phyloP scores from a whole-genome alignment of 2,113 vertebrate genomes.

The Gambusia affinis region DNA sequence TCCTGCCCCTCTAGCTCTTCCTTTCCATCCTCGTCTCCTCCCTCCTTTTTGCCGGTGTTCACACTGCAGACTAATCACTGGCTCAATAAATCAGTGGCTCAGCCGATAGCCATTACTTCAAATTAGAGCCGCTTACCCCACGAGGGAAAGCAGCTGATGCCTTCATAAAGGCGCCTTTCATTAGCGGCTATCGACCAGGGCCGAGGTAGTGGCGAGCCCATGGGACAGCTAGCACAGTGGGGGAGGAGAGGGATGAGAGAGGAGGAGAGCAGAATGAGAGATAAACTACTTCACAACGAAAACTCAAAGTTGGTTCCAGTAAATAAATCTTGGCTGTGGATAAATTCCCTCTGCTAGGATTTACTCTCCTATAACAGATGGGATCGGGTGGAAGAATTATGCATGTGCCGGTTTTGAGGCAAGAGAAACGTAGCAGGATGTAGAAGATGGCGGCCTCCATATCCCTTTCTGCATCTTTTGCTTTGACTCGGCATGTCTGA shows the following conservation, averaged over 20 bases:
- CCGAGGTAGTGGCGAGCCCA: conserved; percentile 22
- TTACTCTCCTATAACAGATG: conserved; percentile 63
- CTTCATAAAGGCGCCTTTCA: conserved; percentile 69
- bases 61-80: conserved; percentile 63
- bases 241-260: conserved; percentile 17
- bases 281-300: conserved; percentile 37
- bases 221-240: conserved; percentile 34
- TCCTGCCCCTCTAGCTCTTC: neutral
- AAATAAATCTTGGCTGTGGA: conserved; percentile 68
- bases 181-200: conserved; percentile 67
- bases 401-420: conserved; percentile 31
- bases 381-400: conserved; percentile 47
- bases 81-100: conserved; percentile 59
- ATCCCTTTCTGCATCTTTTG: conserved; percentile 16
- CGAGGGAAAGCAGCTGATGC: conserved; percentile 67
- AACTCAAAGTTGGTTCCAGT: conserved; percentile 63
- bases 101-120: conserved; percentile 70
- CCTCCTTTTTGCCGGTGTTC: conserved; percentile 25
- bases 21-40: neutral
- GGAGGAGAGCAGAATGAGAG: neutral
- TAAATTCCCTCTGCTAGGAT: conserved; percentile 59
- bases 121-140: conserved; percentile 52
- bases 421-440: conserved; percentile 24
- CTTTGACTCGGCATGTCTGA: conserved; percentile 22
- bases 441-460: conserved; percentile 51